Evolutionary conservation across 2,797 vertebrate genomes (phyloP), one percentile per base, ranked within the genome.

Genomic region (Chromobotia macracanthus): DNA sequence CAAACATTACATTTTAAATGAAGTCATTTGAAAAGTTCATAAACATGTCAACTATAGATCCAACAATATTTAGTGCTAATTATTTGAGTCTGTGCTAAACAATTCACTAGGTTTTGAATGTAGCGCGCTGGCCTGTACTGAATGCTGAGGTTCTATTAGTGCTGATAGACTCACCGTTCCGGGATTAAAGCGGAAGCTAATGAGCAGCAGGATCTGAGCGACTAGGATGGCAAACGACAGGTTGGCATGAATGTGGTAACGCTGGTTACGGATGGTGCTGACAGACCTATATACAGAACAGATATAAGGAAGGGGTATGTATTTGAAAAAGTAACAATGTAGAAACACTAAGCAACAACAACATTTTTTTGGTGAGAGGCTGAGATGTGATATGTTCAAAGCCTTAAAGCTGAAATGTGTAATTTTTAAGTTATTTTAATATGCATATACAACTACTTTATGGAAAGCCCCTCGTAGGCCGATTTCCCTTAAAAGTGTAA

Each of bases 221-320:
- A 98, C 94, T 83, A 99, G 90, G 79, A 99, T 94, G 5, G 97
- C 94, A 0, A 95, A 96, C 61, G 96, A 96, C 82, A 99, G 90
- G 88, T 98, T 99, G 87, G 96, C 96, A 0, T 99, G 98, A 90
- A 99, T 99, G 87, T 98, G 98, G 89, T 98, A 97, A 48, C 97
- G 95, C 80, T 99, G 97, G 90, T 96, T 99, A 38, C 95, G 92
- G 73, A 99, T 97, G 86, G 97, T 97, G 86, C 95, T 99, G 68
- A 97, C 98, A 0, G 98, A 99, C 79, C 97, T 99, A 90, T 16
- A 83, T 1, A 58, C 11, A 79, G 50, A 65, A 83, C 48, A 12
- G 78, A 41, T 23, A 80, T n/a, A 60, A n/a, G 28, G 35, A 58
- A 6, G 19, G 44, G 23, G 2, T 18, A 48, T 16, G 21, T 50